Evolutionary conservation across 92 coral and sea anemone species (phyloP).

Genomic region (Epizoanthus fatuus): DNA sequence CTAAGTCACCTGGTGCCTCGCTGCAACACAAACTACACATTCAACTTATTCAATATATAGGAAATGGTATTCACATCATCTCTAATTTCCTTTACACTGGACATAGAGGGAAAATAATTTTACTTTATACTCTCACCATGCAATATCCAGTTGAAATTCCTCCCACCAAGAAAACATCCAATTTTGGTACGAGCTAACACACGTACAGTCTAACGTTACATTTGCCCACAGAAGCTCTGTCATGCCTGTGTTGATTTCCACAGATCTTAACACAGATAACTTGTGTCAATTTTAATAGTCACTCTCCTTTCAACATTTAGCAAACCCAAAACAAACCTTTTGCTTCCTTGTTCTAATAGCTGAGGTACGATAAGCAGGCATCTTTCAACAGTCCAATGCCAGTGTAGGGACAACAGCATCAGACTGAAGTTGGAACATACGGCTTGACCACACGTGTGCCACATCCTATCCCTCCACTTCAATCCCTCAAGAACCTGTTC

Average conservation of each 20-base stretch:
- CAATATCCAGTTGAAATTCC: too few relatives aligned
- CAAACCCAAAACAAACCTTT: slow-evolving; percentile 41
- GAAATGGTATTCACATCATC: background rate
- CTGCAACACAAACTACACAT: slow-evolving; percentile 37
- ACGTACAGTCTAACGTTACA: too few relatives aligned
- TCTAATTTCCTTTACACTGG: too few relatives aligned
- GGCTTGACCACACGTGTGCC: slow-evolving; percentile 60
- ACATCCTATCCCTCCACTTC: slow-evolving; percentile 76
- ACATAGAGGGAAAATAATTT: too few relatives aligned
- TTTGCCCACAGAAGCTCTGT: too few relatives aligned
- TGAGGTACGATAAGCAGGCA: slow-evolving; percentile 57
- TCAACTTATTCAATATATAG: background rate
- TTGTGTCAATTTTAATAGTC: background rate
- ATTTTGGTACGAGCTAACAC: too few relatives aligned
- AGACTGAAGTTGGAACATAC: slow-evolving; percentile 47
- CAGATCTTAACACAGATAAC: too few relatives aligned
- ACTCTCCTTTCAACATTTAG: too few relatives aligned
- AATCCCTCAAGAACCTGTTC: slow-evolving; percentile 74
- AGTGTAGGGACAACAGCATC: slow-evolving; percentile 76
- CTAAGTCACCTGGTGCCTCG: slow-evolving; percentile 69
- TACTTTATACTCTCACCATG: too few relatives aligned
- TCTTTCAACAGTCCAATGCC: slow-evolving; percentile 82
- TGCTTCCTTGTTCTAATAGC: slow-evolving; percentile 35
- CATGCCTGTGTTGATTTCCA: too few relatives aligned
- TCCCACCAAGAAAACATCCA: too few relatives aligned